Conservation (phyloP, 2,888 invertebrate genomes). For the Eilema depressum region DNA sequence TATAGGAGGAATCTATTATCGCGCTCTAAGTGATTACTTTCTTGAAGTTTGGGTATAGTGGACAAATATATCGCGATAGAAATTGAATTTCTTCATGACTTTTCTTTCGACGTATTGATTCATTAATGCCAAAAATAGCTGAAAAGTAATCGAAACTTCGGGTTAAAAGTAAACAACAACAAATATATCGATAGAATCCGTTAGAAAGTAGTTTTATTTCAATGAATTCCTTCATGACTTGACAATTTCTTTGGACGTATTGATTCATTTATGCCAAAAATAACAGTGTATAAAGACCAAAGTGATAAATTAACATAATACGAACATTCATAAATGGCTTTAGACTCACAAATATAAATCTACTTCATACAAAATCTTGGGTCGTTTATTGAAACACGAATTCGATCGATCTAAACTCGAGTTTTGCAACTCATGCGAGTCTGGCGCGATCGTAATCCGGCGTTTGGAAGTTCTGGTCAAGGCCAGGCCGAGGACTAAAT, state of each 20-base stretch:
- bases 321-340: not conserved
- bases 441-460: conserved; percentile 22
- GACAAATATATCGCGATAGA: no score
- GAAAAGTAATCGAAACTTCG: no score
- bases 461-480: conserved; percentile 46
- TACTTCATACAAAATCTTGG: not conserved
- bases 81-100: no score
- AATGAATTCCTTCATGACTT: not conserved
- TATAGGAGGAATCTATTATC: no score
- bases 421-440: conserved; percentile 29
- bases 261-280: not conserved
- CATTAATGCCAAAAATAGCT: no score
- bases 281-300: not conserved
- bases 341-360: not conserved
- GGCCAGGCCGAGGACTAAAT: conserved; percentile 47
- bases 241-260: not conserved
- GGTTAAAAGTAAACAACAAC: no score
- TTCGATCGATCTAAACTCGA: conserved; percentile 24
- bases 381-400: conserved; percentile 16
- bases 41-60: no score
- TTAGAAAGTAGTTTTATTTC: no score
- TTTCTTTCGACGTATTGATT: no score
- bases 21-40: not conserved
- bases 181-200: no score
- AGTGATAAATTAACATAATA: conserved; percentile 5